phyloP scores from a whole-genome alignment of 2,888 invertebrate genomes.

The Hybos culiciformis region DNA sequence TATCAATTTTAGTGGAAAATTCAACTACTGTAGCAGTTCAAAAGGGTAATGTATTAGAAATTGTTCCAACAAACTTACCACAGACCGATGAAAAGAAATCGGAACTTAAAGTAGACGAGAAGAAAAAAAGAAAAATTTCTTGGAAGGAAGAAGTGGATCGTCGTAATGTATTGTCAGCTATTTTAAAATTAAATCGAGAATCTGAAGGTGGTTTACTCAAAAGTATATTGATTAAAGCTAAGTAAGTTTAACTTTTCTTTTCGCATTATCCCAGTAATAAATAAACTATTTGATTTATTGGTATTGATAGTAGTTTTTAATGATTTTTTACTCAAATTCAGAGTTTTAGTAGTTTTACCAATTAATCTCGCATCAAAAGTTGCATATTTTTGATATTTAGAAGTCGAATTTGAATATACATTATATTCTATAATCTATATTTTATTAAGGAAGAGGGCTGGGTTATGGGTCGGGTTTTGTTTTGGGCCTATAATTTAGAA shows the following conservation, averaged over 20 bases:
- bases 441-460: too few relatives aligned
- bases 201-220: constrained; percentile 16
- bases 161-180: constrained; percentile 20
- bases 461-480: too few relatives aligned
- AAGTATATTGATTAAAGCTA: constrained; percentile 18
- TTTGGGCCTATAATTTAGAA: too few relatives aligned
- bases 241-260: background rate
- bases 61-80: constrained; percentile 22
- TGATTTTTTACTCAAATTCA: background rate
- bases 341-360: too few relatives aligned
- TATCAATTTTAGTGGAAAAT: too few relatives aligned
- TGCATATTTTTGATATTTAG: too few relatives aligned
- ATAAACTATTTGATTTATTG: background rate
- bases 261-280: background rate
- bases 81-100: background rate
- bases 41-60: constrained; percentile 34
- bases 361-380: too few relatives aligned
- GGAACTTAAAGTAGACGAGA: background rate
- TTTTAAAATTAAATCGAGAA: constrained; percentile 20
- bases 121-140: constrained; percentile 12
- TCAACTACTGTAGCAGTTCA: constrained; percentile 27
- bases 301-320: background rate
- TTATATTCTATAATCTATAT: too few relatives aligned
- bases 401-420: too few relatives aligned
- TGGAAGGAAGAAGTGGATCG: constrained; percentile 24